Evolutionary conservation across 64 coral and sea anemone genomes (phyloP).

Genomic region (Astreopora myriophthalma): DNA sequence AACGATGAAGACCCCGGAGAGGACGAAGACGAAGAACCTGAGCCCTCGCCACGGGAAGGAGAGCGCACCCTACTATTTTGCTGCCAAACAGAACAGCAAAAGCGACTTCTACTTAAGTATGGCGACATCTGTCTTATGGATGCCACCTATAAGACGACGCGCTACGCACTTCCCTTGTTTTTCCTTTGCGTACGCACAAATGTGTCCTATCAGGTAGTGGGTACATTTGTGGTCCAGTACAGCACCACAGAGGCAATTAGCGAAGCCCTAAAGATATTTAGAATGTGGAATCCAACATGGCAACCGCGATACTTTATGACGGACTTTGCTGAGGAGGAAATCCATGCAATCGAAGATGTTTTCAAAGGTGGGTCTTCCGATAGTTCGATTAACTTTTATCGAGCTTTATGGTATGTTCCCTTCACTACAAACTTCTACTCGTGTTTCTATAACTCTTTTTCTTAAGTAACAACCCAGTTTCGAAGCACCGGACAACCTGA

Average conservation of each 20-base stretch:
- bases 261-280: neutral
- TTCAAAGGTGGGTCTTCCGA: neutral
- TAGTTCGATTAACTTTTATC: too few species aligned
- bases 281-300: neutral
- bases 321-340: neutral
- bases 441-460: too few species aligned
- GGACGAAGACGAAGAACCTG: too few species aligned
- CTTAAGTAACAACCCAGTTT: too few species aligned
- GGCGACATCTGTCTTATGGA: slow-evolving; percentile 36
- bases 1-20: too few species aligned
- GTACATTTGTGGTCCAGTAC: slow-evolving; percentile 13
- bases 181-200: slow-evolving; percentile 25
- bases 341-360: neutral
- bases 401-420: too few species aligned
- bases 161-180: neutral
- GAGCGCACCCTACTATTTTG: neutral
- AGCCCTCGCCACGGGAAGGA: too few species aligned
- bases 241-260: neutral
- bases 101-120: slow-evolving; percentile 1
- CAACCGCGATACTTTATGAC: slow-evolving; percentile 5
- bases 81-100: neutral
- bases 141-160: slow-evolving; percentile 16
- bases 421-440: too few species aligned
- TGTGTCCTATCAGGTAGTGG: slow-evolving; percentile 12
- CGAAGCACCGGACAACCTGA: too few species aligned